Conservation (phyloP, 2,113 vertebrate species). For the Cebus imitator region DNA sequence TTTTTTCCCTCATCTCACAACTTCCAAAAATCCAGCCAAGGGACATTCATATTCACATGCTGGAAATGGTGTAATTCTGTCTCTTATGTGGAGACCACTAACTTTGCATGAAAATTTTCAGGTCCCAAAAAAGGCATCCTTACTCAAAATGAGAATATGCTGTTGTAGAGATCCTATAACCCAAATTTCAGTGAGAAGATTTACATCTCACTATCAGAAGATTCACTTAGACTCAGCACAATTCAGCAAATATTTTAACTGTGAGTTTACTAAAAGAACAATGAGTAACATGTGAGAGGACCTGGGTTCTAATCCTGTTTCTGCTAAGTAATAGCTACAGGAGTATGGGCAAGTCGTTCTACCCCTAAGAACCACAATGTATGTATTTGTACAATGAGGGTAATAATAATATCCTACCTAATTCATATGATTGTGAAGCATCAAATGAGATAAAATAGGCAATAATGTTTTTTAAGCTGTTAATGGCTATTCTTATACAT, state of each 20-base stretch:
- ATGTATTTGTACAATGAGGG: not conserved
- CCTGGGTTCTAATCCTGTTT: not conserved
- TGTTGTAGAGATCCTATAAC: not conserved
- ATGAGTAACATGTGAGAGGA: not conserved
- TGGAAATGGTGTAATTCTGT: not conserved
- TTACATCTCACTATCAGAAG: not conserved
- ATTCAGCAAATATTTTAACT: not conserved
- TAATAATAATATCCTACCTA: not conserved
- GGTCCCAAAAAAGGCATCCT: not conserved
- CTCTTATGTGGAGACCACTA: not conserved
- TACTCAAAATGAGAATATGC: not conserved
- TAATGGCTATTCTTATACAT: not conserved
- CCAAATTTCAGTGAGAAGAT: not conserved
- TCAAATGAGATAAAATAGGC: not conserved
- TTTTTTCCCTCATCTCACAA: not conserved
- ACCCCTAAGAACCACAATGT: not conserved
- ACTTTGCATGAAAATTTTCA: not conserved
- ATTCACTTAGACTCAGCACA: not conserved
- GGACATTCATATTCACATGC: not conserved
- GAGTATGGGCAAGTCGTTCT: not conserved
- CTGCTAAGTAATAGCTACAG: not conserved
- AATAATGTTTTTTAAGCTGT: not conserved
- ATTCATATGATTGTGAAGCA: slow-evolving; percentile 6
- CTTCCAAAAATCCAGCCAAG: not conserved
- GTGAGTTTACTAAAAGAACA: not conserved